Base-by-base conservation (phyloP, 1,140 invertebrate species). In the Atta cephalotes region DNA sequence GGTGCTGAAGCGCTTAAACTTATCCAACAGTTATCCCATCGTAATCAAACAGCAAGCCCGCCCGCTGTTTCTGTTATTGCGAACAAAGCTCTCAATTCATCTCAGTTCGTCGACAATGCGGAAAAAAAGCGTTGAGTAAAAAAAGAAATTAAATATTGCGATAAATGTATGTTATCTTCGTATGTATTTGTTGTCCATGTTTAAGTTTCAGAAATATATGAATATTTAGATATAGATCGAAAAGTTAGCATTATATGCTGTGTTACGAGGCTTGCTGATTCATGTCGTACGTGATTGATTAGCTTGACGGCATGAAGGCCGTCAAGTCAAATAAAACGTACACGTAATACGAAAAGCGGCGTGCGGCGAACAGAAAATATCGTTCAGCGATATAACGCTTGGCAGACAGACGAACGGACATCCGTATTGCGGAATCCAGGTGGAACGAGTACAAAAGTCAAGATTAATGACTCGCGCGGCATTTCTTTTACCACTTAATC, bases 1-100 rank as follows among this genome's bases (percentile, higher is more conserved):
- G 95, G 95, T 7, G 74, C 85, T 18, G 56, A 94, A 28, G 95
- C 95, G 3, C 80, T 90, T 9, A 81, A 90, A 28, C 87, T 88
- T 49, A 80, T 95, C 21, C 89, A 91, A 58, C 21, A 88, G 39
- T 58, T 94, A 14, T 62, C 71, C 5, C 78, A 74, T 81, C 77
- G 16, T 1, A 80, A 88, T 81, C n/a, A 25, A 21, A 77, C 70
- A 2, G 5, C 53, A 18, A 12, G 9, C 16, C 16, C 60, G 14
- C 12, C 12, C 21, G 16, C 31, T 21, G 14, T 45, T 12, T 25
- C 25, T 18, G 10, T 2, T 6, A 1, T 35, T 14, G 18, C 10
- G n/a, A 88, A n/a, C 16, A n/a, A 51, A 4, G 18, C 49, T 49
- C 49, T 35, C 25, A 31, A 51, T 51, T 25, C 12, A 16, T 72